Evolutionary conservation across 2,113 vertebrate genomes (phyloP).

Genomic region (Capreolus pygargus): DNA sequence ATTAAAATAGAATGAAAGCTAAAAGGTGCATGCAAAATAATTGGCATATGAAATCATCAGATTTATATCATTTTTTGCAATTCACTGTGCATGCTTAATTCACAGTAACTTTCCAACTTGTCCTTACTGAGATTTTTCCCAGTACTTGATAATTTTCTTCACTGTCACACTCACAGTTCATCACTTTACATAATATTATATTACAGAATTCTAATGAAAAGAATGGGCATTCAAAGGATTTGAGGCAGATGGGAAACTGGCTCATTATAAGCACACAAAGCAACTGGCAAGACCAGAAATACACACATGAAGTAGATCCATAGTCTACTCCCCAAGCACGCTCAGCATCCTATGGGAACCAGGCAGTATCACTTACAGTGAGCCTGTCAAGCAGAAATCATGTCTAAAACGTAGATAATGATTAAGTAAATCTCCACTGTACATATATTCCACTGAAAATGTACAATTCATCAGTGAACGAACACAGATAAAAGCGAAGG

Average conservation of each 20-base stretch:
- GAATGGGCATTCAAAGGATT: neutral
- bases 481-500: neutral
- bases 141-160: neutral
- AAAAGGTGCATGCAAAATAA: neutral
- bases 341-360: neutral
- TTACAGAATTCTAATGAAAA: neutral
- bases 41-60: neutral
- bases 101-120: conserved; percentile 2
- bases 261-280: neutral
- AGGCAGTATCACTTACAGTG: neutral
- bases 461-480: neutral
- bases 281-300: neutral
- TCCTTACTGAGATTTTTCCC: conserved; percentile 8
- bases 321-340: neutral
- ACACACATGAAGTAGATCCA: too few relatives aligned
- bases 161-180: neutral
- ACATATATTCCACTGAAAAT: neutral
- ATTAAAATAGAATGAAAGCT: neutral
- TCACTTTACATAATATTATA: neutral
- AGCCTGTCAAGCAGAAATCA: neutral
- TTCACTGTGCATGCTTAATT: neutral
- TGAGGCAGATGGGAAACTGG: neutral
- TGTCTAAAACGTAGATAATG: neutral
- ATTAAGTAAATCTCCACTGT: neutral
- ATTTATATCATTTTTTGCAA: neutral